These are phyloP conservation scores for Trachelus troglodyta DNA, from an alignment of 2,888 invertebrate species.

Conservation along the genomic window DNA sequence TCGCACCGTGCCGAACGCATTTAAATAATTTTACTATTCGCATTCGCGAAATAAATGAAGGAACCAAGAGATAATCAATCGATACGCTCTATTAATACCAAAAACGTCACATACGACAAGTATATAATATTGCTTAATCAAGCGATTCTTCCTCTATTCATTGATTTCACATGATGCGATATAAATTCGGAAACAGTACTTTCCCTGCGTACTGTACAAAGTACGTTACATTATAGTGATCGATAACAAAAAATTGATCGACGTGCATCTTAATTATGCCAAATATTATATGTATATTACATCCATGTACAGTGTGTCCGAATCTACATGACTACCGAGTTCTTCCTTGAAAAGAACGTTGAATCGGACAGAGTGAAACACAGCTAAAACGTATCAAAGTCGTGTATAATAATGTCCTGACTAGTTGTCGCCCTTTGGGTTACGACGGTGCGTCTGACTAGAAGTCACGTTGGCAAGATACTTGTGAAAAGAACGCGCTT, in stretches of 20 bases:
- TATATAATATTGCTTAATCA: background rate
- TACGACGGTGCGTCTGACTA: conserved; percentile 31
- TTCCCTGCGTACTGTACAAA: background rate
- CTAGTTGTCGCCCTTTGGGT: conserved; percentile 32
- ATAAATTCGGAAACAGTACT: background rate
- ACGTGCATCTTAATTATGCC: background rate
- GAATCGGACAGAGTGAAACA: background rate
- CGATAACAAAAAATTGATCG: background rate
- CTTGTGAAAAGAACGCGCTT: conserved; percentile 33
- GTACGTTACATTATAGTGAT: background rate
- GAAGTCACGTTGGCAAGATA: conserved; percentile 35
- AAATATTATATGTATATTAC: background rate
- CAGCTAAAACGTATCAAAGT: background rate
- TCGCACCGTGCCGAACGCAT: background rate
- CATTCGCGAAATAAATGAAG: background rate
- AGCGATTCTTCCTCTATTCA: background rate
- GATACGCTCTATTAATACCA: background rate
- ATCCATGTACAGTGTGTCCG: background rate
- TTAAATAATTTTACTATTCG: background rate
- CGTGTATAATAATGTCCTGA: conserved; percentile 17
- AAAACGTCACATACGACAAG: background rate
- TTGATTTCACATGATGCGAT: background rate
- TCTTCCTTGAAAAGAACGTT: background rate
- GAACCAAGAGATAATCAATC: background rate
- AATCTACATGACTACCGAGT: background rate